These are phyloP conservation scores for Scelioninae gen. 1 DNA, from an alignment of 2,888 invertebrate species.

Conservation along the genomic window DNA sequence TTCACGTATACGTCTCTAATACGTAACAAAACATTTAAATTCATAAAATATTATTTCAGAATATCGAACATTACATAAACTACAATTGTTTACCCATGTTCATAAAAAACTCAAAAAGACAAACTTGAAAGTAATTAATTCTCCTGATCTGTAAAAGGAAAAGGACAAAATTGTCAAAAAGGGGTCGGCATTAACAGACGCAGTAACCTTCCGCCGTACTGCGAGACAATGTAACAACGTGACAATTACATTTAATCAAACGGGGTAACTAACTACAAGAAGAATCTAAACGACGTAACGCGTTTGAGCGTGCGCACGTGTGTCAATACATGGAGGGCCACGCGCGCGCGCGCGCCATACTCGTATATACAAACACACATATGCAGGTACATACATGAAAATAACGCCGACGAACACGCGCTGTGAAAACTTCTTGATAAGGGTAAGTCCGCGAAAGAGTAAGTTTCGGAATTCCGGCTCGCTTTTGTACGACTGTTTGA, in stretches of 20 bases:
- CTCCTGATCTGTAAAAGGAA: too few species aligned
- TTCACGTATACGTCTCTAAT: too few species aligned
- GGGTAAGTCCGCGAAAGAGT: conserved; percentile 52
- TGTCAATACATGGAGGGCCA: not conserved
- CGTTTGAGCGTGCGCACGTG: conserved; percentile 7
- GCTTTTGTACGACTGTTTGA: conserved; percentile 53
- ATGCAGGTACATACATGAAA: conserved; percentile 8
- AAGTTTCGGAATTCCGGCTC: conserved; percentile 37
- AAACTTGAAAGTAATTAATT: too few species aligned
- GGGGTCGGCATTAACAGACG: not conserved
- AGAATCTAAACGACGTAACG: conserved; percentile 40
- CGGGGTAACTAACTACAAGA: conserved; percentile 21
- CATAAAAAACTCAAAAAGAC: too few species aligned
- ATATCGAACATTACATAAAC: too few species aligned
- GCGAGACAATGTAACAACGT: conserved; percentile 33
- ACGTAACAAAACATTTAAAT: too few species aligned
- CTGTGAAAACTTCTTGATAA: conserved; percentile 52
- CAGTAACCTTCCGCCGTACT: conserved; percentile 16
- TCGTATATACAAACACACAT: conserved; percentile 6
- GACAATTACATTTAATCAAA: conserved; percentile 52
- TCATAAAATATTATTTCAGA: too few species aligned
- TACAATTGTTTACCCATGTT: too few species aligned
- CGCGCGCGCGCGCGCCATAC: not conserved
- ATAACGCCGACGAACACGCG: conserved; percentile 37
- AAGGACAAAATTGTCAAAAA: too few species aligned